Base-by-base conservation (phyloP, 2,113 vertebrate genomes). In the Phylloscopus trochiloides region DNA sequence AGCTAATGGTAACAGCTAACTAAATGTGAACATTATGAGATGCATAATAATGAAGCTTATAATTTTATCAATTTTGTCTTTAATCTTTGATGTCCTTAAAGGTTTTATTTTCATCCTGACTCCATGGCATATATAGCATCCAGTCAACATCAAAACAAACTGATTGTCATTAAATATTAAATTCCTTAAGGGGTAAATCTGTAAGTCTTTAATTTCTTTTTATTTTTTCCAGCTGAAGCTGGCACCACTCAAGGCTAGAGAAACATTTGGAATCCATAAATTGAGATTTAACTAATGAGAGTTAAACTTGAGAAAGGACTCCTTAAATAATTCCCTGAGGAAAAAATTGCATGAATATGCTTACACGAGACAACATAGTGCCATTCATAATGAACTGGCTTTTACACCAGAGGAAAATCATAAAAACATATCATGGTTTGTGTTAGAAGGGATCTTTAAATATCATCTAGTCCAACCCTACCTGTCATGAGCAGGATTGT, bases 91-190 rank as follows among this genome's bases (percentile, higher is more conserved):
- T 3, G 12, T 0, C 0, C 57, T 88, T 86, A 82, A 91, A 82
- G 52, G 22, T 85, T 90, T 92, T 59, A 54, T 82, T 91, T 95
- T 90, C 62, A 92, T 71, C 51, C 48, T 63, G 47, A 75, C 25
- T 71, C 25, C 43, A n/a, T 1, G 3, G 22, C 78, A 90, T 50
- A 42, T 74, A 25, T 75, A 86, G 62, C 38, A 86, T 55, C 25
- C 51, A 91, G 43, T 54, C 70, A 88, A 74, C 71, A 86, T 92
- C 66, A 92, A 92, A 90, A 90, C 32, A 85, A 86, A 47, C 70
- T 74, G 36, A 38, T 82, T 86, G 34, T 78, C 47, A 67, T 94
- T 82, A 94, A 81, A 95, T 89, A 94, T 79, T 82, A 78, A 92
- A 74, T 59, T 91, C 57, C 72, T 63, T 88, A 36, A 78, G 71